These are phyloP conservation scores for Ptilonorhynchus violaceus DNA, from an alignment of 2,113 vertebrate genomes.

Conservation along the genomic window DNA sequence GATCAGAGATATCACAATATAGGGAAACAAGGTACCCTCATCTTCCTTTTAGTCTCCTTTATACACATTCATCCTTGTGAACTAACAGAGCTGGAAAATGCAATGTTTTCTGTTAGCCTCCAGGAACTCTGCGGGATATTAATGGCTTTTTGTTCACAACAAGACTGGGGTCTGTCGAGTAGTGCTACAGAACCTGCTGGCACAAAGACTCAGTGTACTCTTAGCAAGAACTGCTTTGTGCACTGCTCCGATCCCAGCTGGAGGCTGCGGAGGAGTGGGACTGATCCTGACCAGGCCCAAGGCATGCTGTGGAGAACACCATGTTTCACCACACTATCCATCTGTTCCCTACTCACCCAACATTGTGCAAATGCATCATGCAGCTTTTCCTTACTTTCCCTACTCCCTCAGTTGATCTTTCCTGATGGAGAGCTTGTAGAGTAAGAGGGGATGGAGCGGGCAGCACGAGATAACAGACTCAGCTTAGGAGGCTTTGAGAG, in stretches of 20 bases:
- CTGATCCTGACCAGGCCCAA: neutral
- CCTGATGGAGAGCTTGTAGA: neutral
- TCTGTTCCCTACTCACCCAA: neutral
- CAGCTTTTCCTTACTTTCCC: neutral
- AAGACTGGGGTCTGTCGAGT: neutral
- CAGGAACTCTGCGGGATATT: neutral
- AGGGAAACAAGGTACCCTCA: neutral
- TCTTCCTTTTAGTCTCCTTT: neutral
- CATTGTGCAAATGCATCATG: fast-evolving
- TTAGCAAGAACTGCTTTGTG: neutral
- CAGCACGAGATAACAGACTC: neutral
- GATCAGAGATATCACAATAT: neutral
- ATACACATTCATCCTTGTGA: neutral
- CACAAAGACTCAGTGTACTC: neutral
- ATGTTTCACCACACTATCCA: fast-evolving
- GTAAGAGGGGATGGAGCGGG: neutral
- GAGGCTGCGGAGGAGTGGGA: neutral
- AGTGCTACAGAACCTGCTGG: neutral
- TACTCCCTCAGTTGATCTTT: neutral
- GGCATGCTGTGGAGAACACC: neutral
- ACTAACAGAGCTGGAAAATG: neutral
- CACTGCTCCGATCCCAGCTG: neutral
- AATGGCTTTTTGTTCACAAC: neutral
- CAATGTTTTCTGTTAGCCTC: neutral
- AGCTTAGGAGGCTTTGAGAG: neutral